A percentile compares a stretch with the other conserved stretches of the same genome.
Conservation (phyloP, 2,888 invertebrate species). For the Drosophila robusta region DNA sequence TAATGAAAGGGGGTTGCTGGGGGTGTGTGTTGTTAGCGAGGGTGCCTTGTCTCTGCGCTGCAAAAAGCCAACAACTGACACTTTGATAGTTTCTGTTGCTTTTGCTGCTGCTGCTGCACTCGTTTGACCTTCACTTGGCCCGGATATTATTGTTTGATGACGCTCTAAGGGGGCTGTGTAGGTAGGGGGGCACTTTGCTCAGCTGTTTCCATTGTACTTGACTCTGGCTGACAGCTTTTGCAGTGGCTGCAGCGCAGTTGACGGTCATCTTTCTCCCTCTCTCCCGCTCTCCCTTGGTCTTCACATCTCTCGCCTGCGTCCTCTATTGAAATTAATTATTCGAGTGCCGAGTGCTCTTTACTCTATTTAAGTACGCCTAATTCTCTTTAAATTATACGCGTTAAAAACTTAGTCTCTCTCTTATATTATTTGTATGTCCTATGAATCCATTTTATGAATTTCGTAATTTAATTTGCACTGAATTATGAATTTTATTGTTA, state of each 20-base stretch:
- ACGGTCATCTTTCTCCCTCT: not conserved
- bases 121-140: constrained; percentile 74
- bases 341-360: constrained; percentile 9
- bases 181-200: constrained; percentile 11
- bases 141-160: constrained; percentile 39
- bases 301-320: constrained; percentile 28
- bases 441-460: no score
- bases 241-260: constrained; percentile 37
- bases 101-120: constrained; percentile 58
- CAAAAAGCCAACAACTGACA: constrained; percentile 51
- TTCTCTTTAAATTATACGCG: no score
- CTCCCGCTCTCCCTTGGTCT: not conserved
- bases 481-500: no score
- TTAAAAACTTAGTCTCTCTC: no score
- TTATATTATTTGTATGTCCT: no score
- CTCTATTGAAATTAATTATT: constrained; percentile 74
- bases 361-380: no score
- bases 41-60: constrained; percentile 46
- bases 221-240: constrained; percentile 48
- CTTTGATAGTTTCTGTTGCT: constrained; percentile 50
- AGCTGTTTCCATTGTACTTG: constrained; percentile 66
- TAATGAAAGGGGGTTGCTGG: constrained; percentile 55
- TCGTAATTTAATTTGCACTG: no score
- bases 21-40: not conserved
- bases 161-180: not conserved